phyloP scores from a whole-genome alignment of 2,113 vertebrate genomes.

The Myxocyprinus asiaticus region DNA sequence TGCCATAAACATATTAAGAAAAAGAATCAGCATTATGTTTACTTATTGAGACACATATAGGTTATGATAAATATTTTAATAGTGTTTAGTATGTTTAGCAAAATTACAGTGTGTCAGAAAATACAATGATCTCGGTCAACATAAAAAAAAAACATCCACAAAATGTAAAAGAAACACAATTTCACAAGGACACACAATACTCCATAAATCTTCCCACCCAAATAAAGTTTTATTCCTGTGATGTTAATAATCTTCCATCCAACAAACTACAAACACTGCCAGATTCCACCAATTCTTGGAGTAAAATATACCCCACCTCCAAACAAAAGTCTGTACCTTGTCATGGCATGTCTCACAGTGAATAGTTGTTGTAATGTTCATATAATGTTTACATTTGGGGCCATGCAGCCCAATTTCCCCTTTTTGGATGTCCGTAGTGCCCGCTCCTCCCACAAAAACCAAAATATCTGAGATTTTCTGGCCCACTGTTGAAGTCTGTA shows the following conservation, averaged over 20 bases:
- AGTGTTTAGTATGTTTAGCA: too few relatives aligned
- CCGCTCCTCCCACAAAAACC: neutral
- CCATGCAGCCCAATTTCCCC: too few relatives aligned
- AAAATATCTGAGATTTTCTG: neutral
- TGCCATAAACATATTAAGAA: too few relatives aligned
- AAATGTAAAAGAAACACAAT: neutral
- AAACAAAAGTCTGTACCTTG: neutral
- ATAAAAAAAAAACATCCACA: conserved; percentile 28
- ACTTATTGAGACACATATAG: too few relatives aligned
- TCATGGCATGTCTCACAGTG: conserved; percentile 1
- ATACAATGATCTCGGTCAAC: conserved; percentile 5
- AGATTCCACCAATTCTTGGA: neutral
- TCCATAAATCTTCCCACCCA: neutral
- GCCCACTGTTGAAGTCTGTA: neutral
- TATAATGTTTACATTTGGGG: neutral
- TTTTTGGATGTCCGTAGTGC: neutral
- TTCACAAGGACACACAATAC: neutral
- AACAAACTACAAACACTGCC: neutral
- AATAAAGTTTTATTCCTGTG: neutral
- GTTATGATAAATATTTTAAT: too few relatives aligned
- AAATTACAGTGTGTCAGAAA: neutral
- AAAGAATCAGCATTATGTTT: too few relatives aligned
- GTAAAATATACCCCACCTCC: neutral
- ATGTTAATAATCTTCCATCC: neutral
- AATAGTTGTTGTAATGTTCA: conserved; percentile 33